Percentiles rank a stretch among this genome's conserved stretches.
Conservation (phyloP, 2,113 vertebrate species). For the Xenopus laevis region DNA sequence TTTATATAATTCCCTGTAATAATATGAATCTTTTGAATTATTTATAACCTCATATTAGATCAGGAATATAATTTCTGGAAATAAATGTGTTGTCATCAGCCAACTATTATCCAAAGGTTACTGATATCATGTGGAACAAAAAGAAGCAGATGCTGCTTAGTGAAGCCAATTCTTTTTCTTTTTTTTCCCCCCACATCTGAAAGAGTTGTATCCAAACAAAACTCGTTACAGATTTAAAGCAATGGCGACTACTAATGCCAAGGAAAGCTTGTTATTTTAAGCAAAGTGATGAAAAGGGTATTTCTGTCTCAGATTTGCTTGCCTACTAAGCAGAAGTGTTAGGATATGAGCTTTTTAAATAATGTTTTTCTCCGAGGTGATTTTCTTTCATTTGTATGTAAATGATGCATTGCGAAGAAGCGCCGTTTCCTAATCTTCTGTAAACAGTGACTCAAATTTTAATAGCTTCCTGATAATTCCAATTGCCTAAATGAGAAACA, state of each 20-base stretch:
- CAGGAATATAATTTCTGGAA: conserved; percentile 66
- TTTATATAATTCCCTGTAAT: conserved; percentile 70
- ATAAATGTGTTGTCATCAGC: conserved; percentile 66
- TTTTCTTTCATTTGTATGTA: conserved; percentile 37
- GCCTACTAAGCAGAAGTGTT: not conserved
- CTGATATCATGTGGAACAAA: conserved; percentile 55
- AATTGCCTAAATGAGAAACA: conserved; percentile 32
- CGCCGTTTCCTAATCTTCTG: conserved; percentile 34
- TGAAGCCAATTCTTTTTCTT: conserved; percentile 38
- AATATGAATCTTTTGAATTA: conserved; percentile 70
- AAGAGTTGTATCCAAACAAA: not conserved
- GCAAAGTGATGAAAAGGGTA: conserved; percentile 22
- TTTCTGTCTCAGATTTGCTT: conserved; percentile 9
- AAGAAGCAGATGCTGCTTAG: conserved; percentile 54
- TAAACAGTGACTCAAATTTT: conserved; percentile 35
- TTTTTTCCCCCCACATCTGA: conserved; percentile 4
- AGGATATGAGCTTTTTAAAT: conserved; percentile 14
- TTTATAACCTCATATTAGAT: conserved; percentile 70
- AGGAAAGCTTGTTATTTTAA: conserved; percentile 20
- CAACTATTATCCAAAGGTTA: conserved; percentile 65
- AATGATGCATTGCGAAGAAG: conserved; percentile 22
- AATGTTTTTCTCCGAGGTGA: conserved; percentile 24
- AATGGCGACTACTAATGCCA: conserved; percentile 1
- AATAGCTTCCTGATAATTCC: conserved; percentile 39
- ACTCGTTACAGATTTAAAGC: conserved; percentile 12